Percentiles rank a stretch among this genome's conserved stretches.
phyloP scores from a whole-genome alignment of 2,888 invertebrate species.

The Phorcus lineatus region DNA sequence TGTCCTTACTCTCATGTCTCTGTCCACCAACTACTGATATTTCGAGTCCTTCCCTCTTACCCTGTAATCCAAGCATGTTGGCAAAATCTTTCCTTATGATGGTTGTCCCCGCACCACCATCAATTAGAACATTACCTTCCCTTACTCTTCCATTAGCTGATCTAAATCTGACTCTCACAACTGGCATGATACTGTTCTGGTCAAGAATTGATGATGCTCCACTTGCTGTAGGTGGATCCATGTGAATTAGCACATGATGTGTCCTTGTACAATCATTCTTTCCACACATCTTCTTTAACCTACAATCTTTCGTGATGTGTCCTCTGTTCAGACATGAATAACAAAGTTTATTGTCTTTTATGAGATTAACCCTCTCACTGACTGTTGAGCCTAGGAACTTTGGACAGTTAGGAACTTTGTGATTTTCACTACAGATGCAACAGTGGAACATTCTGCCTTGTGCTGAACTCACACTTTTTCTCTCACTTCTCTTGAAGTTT shows the following conservation, averaged over 20 bases:
- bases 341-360: slow-evolving; percentile 15
- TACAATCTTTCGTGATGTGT: slow-evolving; percentile 10
- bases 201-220: slow-evolving; percentile 17
- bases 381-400: too few species aligned
- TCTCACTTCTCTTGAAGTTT: not conserved
- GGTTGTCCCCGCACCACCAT: slow-evolving; percentile 25
- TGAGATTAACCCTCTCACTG: not conserved
- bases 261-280: slow-evolving; percentile 23
- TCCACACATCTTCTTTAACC: slow-evolving; percentile 21
- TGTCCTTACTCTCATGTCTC: not conserved
- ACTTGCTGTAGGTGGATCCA: slow-evolving; percentile 20
- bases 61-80: slow-evolving; percentile 25
- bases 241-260: slow-evolving; percentile 24
- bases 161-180: slow-evolving; percentile 13
- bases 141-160: slow-evolving; percentile 16
- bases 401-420: not conserved
- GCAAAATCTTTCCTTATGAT: slow-evolving; percentile 26
- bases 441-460: not conserved
- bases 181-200: slow-evolving; percentile 9
- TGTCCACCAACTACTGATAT: slow-evolving; percentile 2
- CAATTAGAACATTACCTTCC: slow-evolving; percentile 30
- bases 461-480: not conserved
- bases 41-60: not conserved
- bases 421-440: not conserved
- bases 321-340: slow-evolving; percentile 21